These are phyloP conservation scores for Zelostemma sp. DNA, from an alignment of 1,140 invertebrate species.

Conservation along the genomic window DNA sequence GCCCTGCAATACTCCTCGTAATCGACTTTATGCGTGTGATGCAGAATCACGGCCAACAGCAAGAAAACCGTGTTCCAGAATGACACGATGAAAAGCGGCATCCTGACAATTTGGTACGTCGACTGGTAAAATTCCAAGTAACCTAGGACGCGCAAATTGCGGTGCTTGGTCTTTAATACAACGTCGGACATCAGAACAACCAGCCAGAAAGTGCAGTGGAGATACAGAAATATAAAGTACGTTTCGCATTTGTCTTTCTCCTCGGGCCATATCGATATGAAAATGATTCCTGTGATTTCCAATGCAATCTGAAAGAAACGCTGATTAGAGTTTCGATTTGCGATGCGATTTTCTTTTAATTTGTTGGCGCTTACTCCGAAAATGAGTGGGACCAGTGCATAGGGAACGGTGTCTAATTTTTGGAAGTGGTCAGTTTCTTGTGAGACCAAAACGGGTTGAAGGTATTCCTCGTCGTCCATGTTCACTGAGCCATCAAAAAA, in stretches of 20 bases:
- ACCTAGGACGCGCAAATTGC: constrained; percentile 73
- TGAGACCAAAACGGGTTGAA: constrained; percentile 69
- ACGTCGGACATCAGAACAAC: constrained; percentile 74
- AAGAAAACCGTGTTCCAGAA: constrained; percentile 75
- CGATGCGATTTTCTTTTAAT: neutral
- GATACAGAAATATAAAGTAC: constrained; percentile 77
- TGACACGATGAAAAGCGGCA: constrained; percentile 75
- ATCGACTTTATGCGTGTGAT: constrained; percentile 75
- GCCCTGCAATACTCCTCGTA: constrained; percentile 73
- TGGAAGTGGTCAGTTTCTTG: constrained; percentile 69
- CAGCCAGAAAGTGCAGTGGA: constrained; percentile 75
- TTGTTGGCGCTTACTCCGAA: constrained; percentile 55
- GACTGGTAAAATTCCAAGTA: constrained; percentile 78
- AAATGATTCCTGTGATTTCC: constrained; percentile 73
- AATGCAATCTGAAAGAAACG: constrained; percentile 72
- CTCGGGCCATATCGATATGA: constrained; percentile 71
- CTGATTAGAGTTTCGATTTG: no score
- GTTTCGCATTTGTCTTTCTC: constrained; percentile 73
- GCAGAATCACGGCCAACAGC: constrained; percentile 73
- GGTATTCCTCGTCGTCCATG: constrained; percentile 71
- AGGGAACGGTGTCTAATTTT: constrained; percentile 67
- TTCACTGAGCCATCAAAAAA: constrained; percentile 71
- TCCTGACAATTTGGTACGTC: constrained; percentile 72
- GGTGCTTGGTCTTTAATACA: constrained; percentile 72
- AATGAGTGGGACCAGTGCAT: constrained; percentile 56